Evolutionary conservation across 2,113 vertebrate genomes (phyloP).

Genomic region (Ceyx cyanopectus): DNA sequence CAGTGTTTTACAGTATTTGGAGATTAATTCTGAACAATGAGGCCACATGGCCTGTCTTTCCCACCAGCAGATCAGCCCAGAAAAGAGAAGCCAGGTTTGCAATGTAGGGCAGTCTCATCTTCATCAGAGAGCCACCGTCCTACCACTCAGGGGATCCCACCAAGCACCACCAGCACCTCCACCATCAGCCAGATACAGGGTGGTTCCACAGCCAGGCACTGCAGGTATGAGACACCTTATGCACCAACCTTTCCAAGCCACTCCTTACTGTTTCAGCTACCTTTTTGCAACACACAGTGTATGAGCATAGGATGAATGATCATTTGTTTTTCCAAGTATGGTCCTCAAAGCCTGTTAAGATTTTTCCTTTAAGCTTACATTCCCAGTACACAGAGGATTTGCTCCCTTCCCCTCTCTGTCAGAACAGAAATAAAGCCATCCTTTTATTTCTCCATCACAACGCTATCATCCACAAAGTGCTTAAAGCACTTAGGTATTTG

Average conservation of each 20-base stretch:
- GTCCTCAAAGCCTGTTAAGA: not conserved
- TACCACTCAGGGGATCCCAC: not conserved
- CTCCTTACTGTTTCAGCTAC: not conserved
- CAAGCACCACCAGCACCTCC: too few species aligned
- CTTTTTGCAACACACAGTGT: not conserved
- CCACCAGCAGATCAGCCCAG: not conserved
- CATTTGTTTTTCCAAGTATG: not conserved
- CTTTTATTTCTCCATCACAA: not conserved
- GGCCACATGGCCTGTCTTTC: not conserved
- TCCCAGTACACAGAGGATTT: not conserved
- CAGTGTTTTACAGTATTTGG: constrained; percentile 25
- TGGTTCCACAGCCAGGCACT: accelerated
- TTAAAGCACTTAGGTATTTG: not conserved
- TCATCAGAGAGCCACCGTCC: not conserved
- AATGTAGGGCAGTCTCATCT: not conserved
- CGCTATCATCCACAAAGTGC: not conserved
- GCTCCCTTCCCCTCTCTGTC: not conserved
- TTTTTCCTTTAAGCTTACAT: not conserved
- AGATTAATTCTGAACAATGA: constrained; percentile 37
- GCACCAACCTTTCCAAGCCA: not conserved
- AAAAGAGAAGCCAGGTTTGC: accelerated
- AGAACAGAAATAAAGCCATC: not conserved
- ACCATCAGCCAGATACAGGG: not conserved
- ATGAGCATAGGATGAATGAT: not conserved
- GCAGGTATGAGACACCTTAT: not conserved